Evolutionary conservation across 1,140 invertebrate species (phyloP).

Genomic region (Brachionus koreanus): DNA sequence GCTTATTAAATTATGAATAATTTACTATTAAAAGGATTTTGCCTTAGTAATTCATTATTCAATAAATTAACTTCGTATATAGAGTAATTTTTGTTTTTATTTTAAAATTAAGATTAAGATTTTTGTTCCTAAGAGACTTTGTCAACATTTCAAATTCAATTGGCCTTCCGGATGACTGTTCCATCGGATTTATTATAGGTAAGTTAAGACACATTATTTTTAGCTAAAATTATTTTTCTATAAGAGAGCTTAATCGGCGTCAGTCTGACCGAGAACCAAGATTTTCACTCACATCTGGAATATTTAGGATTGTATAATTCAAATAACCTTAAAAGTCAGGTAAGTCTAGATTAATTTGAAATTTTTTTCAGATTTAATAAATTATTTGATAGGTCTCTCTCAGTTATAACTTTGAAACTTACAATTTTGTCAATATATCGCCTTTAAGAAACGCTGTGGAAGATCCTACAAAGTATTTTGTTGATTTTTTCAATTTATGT

Average conservation of each 20-base stretch:
- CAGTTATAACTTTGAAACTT: constrained; percentile 11
- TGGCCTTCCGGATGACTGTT: constrained; percentile 28
- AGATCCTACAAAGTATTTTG: constrained; percentile 10
- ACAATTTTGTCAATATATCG: constrained; percentile 17
- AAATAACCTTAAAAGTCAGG: constrained; percentile 13
- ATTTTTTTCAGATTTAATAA: background rate
- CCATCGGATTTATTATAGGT: constrained; percentile 42
- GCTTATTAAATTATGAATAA: background rate
- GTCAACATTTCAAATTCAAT: constrained; percentile 23
- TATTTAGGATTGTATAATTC: background rate
- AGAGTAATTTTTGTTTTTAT: background rate
- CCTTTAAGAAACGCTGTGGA: background rate
- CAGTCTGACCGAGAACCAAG: background rate
- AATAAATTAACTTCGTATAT: background rate
- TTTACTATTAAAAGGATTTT: background rate
- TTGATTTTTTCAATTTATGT: background rate
- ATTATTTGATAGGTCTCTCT: background rate
- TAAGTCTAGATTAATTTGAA: background rate
- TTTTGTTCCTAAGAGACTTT: background rate
- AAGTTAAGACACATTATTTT: background rate
- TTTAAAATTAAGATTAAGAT: background rate
- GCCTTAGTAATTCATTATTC: background rate
- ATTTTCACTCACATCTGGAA: constrained; percentile 39
- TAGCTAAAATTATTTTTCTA: background rate
- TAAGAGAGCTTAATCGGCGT: constrained; percentile 4